These are phyloP conservation scores for Cheilosia grossa DNA, from an alignment of 2,888 invertebrate species.

Conservation along the genomic window DNA sequence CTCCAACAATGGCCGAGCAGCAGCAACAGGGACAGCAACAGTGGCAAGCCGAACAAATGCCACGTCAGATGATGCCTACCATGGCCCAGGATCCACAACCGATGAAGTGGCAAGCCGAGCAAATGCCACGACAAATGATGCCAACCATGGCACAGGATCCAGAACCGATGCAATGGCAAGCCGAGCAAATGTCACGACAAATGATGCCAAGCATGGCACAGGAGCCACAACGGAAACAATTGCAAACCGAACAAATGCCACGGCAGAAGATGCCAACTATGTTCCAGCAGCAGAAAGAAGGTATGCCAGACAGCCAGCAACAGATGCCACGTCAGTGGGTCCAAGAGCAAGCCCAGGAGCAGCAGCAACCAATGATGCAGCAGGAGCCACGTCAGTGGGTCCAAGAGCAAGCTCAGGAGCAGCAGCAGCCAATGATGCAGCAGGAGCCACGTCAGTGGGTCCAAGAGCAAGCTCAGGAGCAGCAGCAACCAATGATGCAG, in stretches of 20 bases:
- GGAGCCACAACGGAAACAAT: conserved; percentile 9
- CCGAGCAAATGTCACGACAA: conserved; percentile 23
- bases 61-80: conserved; percentile 22
- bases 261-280: conserved; percentile 24
- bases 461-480: no score
- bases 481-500: no score
- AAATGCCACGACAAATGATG: conserved; percentile 16
- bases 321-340: conserved; percentile 20
- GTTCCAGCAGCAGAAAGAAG: conserved; percentile 8
- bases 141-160: background rate
- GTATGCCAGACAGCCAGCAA: conserved; percentile 13
- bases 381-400: no score
- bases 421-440: no score
- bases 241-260: conserved; percentile 22
- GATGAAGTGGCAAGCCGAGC: background rate
- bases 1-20: conserved; percentile 4
- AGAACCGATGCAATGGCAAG: conserved; percentile 8
- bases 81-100: conserved; percentile 2
- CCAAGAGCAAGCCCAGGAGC: no score
- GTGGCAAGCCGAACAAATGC: conserved; percentile 15
- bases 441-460: no score
- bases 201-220: background rate
- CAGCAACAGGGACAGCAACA: background rate
- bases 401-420: no score
- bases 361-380: no score